phyloP scores from a whole-genome alignment of 2,888 invertebrate genomes.

The Clitarchus hookeri region DNA sequence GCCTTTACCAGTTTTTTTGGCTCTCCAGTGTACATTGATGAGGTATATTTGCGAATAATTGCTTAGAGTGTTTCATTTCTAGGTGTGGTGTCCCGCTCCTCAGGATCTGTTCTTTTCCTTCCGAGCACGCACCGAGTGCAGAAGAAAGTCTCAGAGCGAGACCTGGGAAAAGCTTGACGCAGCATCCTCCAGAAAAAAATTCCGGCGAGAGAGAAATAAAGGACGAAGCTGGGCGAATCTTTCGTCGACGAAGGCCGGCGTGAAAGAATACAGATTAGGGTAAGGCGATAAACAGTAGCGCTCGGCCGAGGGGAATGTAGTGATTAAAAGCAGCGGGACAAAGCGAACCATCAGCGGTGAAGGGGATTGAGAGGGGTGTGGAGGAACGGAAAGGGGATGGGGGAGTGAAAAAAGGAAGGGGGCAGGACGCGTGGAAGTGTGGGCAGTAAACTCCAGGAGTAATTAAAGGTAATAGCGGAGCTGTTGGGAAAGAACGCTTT shows the following conservation, averaged over 20 bases:
- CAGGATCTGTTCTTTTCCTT: no score
- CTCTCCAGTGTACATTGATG: no score
- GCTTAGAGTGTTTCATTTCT: no score
- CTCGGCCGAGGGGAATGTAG: neutral
- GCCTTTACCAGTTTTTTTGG: no score
- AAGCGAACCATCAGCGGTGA: neutral
- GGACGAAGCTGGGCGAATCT: no score
- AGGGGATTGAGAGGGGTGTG: neutral
- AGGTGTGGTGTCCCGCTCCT: no score
- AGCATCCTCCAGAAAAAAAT: no score
- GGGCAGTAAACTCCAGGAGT: slow-evolving; percentile 9
- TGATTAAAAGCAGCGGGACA: slow-evolving; percentile 2
- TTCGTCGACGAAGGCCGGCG: neutral
- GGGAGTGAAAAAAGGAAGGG: neutral
- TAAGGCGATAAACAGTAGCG: neutral
- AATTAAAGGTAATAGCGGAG: slow-evolving; percentile 1
- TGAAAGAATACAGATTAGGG: slow-evolving; percentile 8
- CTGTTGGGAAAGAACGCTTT: slow-evolving; percentile 1
- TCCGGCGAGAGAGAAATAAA: no score
- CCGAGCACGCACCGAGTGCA: no score
- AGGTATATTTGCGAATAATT: no score
- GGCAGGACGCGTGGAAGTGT: neutral
- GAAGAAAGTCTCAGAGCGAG: no score
- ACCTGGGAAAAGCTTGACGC: no score
- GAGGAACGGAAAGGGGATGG: neutral